Evolutionary conservation across 1,140 invertebrate genomes (phyloP).

Genomic region (Trachymyrmex septentrionalis): DNA sequence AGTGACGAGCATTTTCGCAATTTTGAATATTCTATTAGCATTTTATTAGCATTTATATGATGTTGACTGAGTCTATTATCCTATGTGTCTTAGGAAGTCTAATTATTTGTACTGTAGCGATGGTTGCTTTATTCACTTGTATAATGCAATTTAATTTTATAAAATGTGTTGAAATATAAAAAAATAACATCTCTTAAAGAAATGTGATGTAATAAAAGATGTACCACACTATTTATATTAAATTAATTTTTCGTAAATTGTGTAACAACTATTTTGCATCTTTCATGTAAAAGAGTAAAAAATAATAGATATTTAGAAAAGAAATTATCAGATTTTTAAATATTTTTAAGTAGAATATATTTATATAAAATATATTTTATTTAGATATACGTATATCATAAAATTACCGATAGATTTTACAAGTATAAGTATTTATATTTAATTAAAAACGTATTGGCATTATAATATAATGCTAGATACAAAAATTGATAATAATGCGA

Average conservation of each 20-base stretch:
- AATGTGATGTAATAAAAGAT: neutral
- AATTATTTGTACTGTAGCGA: neutral
- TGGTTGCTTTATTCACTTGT: neutral
- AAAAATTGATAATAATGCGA: neutral
- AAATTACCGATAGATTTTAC: neutral
- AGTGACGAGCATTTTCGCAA: constrained; percentile 12
- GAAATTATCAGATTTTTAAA: neutral
- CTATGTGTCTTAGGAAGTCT: neutral
- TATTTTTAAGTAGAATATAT: neutral
- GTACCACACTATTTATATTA: neutral
- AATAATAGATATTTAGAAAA: neutral
- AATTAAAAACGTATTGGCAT: neutral
- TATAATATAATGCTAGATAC: neutral
- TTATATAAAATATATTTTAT: neutral
- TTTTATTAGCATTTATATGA: constrained; percentile 45
- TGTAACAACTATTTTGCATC: neutral
- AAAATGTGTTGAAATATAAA: constrained; percentile 7
- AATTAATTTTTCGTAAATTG: neutral
- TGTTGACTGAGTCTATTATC: constrained; percentile 20
- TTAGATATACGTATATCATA: neutral
- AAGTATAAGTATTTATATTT: neutral
- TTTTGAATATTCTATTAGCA: constrained; percentile 30
- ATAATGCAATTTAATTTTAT: constrained; percentile 24
- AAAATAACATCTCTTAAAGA: neutral
- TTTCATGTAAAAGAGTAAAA: neutral